Conservation (phyloP, 2,888 invertebrate species). For the Keiferia lycopersicella region DNA sequence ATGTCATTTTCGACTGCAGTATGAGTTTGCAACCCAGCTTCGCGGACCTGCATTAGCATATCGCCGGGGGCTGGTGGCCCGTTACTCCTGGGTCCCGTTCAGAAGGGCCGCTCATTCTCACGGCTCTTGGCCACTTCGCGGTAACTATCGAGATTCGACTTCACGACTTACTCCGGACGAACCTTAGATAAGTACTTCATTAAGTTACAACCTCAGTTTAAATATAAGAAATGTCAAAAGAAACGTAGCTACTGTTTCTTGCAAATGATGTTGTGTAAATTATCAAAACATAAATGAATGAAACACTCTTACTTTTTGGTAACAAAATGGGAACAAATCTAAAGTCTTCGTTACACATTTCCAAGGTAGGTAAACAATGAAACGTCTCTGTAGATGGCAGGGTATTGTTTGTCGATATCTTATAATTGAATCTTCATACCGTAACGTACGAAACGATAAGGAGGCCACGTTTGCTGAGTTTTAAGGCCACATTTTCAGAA, state of each 20-base stretch:
- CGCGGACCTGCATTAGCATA: slow-evolving; percentile 70
- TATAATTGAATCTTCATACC: slow-evolving; percentile 70
- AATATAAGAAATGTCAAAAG: neutral
- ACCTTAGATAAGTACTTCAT: neutral
- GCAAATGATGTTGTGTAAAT: neutral
- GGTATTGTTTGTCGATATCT: slow-evolving; percentile 71
- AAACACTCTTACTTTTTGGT: neutral
- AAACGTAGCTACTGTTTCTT: neutral
- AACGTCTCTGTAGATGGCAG: slow-evolving; percentile 53
- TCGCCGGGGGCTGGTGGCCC: slow-evolving; percentile 71
- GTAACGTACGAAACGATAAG: slow-evolving; percentile 46
- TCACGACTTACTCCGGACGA: slow-evolving; percentile 4
- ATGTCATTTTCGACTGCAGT: no score
- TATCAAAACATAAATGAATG: neutral
- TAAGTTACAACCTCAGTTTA: neutral
- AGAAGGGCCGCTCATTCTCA: slow-evolving; percentile 65
- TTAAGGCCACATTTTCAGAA: slow-evolving; percentile 1
- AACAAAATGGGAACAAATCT: slow-evolving; percentile 26
- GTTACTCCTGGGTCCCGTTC: slow-evolving; percentile 70
- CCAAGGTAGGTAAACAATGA: slow-evolving; percentile 64
- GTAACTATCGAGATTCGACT: slow-evolving; percentile 30
- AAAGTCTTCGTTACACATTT: slow-evolving; percentile 53
- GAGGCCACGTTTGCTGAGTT: slow-evolving; percentile 17
- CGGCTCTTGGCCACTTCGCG: slow-evolving; percentile 54
- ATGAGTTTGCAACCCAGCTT: slow-evolving; percentile 33